Evolutionary conservation across 2,888 invertebrate species (phyloP).

Genomic region (Bombylius major): DNA sequence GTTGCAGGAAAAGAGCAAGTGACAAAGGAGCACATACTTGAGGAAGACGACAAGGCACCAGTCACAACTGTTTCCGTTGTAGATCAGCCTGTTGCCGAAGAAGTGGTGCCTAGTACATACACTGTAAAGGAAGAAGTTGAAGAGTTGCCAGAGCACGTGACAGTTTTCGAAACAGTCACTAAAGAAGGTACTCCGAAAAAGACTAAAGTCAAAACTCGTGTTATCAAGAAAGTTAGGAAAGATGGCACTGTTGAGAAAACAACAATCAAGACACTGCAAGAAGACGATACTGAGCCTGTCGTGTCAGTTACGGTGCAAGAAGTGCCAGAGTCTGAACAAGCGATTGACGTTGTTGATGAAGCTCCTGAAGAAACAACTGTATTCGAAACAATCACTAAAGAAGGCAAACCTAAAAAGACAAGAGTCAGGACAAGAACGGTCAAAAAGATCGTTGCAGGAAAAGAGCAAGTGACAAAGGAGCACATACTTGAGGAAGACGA

Average conservation of each 20-base stretch:
- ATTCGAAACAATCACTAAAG: conserved; percentile 7
- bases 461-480: conserved; percentile 23
- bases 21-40: conserved; percentile 23
- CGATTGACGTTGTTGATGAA: conserved; percentile 3
- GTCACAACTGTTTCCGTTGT: conserved; percentile 22
- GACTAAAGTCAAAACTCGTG: conserved; percentile 20
- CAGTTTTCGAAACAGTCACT: conserved; percentile 14
- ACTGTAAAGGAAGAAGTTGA: not conserved
- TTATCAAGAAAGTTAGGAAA: conserved; percentile 13
- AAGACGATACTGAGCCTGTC: conserved; percentile 27
- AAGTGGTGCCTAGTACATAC: not conserved
- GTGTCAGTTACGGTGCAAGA: conserved; percentile 27
- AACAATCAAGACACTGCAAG: conserved; percentile 32
- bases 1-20: conserved; percentile 21
- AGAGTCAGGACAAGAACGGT: conserved; percentile 22
- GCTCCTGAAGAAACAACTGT: conserved; percentile 9
- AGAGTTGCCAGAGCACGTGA: conserved; percentile 21
- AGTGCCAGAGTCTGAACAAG: conserved; percentile 15
- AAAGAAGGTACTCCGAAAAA: conserved; percentile 28
- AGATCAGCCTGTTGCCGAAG: not conserved
- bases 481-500: conserved; percentile 24
- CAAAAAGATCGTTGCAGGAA: conserved; percentile 20
- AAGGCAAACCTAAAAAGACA: conserved; percentile 21
- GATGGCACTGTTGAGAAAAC: conserved; percentile 30
- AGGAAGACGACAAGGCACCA: conserved; percentile 26